phyloP scores from a whole-genome alignment of 2,113 vertebrate genomes.

The Callopanchax toddi region DNA sequence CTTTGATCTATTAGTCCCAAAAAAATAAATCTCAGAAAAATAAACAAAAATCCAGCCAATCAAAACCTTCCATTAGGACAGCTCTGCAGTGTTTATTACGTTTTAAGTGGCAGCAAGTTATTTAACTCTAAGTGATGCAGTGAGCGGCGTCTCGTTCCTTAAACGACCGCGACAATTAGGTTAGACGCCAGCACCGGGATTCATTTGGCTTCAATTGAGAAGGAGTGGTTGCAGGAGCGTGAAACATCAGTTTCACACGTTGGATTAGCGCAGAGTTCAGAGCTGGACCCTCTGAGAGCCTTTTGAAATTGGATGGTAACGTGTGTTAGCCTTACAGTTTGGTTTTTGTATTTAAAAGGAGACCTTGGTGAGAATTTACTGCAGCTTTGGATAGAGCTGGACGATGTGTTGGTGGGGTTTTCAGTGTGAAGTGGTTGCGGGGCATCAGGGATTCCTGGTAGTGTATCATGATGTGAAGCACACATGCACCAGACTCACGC shows the following conservation, averaged over 20 bases:
- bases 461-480: too few species aligned
- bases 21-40: not conserved
- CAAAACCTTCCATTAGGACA: not conserved
- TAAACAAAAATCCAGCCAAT: not conserved
- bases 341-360: too few species aligned
- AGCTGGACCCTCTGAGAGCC: too few species aligned
- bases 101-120: not conserved
- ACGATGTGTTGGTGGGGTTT: too few species aligned
- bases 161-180: not conserved
- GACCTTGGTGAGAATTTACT: too few species aligned
- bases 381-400: too few species aligned
- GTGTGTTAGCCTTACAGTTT: too few species aligned
- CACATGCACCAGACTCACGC: too few species aligned
- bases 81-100: not conserved
- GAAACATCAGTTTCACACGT: not conserved
- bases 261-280: not conserved
- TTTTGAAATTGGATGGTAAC: too few species aligned
- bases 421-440: too few species aligned
- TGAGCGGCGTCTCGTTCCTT: not conserved
- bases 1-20: too few species aligned
- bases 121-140: not conserved
- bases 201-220: not conserved
- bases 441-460: too few species aligned
- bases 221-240: not conserved
- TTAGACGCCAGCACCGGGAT: not conserved